Conservation (phyloP, 2,888 invertebrate species). For the Hemaris fuciformis region DNA sequence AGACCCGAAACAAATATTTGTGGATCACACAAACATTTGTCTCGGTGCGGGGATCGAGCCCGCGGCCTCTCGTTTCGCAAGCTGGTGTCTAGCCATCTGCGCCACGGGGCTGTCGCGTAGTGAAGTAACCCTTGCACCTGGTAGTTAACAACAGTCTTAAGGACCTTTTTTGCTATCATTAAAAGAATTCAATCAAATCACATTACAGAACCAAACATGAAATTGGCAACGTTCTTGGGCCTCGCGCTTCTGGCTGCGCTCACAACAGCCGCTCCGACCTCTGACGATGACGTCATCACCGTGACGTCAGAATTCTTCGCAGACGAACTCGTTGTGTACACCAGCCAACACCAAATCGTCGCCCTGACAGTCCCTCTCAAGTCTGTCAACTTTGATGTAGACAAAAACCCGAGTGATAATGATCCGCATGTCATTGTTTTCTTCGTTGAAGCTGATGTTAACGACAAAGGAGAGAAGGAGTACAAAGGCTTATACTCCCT, state of each 20-base stretch:
- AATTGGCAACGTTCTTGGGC: not conserved
- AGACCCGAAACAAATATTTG: too few species aligned
- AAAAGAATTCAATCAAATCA: too few species aligned
- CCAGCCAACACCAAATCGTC: slow-evolving; percentile 43
- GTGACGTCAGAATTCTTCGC: slow-evolving; percentile 18
- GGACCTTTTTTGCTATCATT: too few species aligned
- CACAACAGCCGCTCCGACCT: not conserved
- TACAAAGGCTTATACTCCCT: slow-evolving; percentile 46
- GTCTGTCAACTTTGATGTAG: slow-evolving; percentile 23
- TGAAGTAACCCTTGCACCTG: too few species aligned
- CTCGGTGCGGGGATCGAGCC: too few species aligned
- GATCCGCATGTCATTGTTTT: slow-evolving; percentile 15
- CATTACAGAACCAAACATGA: not conserved
- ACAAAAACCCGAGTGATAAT: slow-evolving; percentile 17
- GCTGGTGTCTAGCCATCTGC: too few species aligned
- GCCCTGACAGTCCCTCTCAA: slow-evolving; percentile 42
- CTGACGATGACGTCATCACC: slow-evolving; percentile 13
- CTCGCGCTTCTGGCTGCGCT: not conserved
- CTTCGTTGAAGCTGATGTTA: slow-evolving; percentile 37
- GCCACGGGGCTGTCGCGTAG: too few species aligned
- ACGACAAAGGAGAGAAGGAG: slow-evolving; percentile 28
- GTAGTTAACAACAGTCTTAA: too few species aligned
- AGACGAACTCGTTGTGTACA: slow-evolving; percentile 25
- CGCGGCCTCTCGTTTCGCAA: too few species aligned
- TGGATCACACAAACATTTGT: too few species aligned